These are phyloP conservation scores for Gymnocheta viridis DNA, from an alignment of 2,888 invertebrate genomes.

Conservation along the genomic window DNA sequence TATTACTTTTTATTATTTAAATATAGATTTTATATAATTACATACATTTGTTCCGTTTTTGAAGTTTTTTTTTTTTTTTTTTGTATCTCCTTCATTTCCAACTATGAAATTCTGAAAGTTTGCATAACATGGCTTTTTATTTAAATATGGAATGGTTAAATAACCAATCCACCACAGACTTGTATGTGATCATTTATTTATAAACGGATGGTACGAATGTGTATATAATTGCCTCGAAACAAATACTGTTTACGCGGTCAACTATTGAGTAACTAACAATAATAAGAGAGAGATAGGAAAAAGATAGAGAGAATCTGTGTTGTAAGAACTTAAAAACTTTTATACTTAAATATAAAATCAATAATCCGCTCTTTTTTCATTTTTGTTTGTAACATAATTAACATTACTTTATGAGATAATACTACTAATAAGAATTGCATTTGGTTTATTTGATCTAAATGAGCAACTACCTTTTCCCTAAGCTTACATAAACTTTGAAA, in stretches of 20 bases:
- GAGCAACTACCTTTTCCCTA: constrained; percentile 51
- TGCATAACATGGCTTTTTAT: constrained; percentile 12
- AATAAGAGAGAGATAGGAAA: neutral
- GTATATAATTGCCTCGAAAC: constrained; percentile 19
- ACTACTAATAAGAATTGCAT: constrained; percentile 61
- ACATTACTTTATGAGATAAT: constrained; percentile 56
- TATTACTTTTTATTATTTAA: constrained; percentile 16
- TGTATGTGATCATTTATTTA: constrained; percentile 5
- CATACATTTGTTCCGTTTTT: constrained; percentile 48
- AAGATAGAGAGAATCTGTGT: constrained; percentile 38
- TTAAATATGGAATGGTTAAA: constrained; percentile 20
- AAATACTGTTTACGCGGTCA: constrained; percentile 28
- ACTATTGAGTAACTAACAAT: constrained; percentile 46
- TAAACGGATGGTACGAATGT: constrained; percentile 16
- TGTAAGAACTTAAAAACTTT: constrained; percentile 25
- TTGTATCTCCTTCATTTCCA: constrained; percentile 45
- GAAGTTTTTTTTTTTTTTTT: constrained; percentile 25
- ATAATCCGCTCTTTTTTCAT: constrained; percentile 25
- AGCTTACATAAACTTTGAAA: constrained; percentile 54
- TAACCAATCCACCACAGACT: constrained; percentile 37
- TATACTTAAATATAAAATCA: constrained; percentile 50
- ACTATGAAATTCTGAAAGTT: constrained; percentile 43
- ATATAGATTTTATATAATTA: constrained; percentile 47
- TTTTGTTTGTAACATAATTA: constrained; percentile 42
- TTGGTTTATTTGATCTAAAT: constrained; percentile 60